These are phyloP conservation scores for Trichomycterus rosablanca DNA, from an alignment of 2,113 vertebrate species.

Conservation along the genomic window DNA sequence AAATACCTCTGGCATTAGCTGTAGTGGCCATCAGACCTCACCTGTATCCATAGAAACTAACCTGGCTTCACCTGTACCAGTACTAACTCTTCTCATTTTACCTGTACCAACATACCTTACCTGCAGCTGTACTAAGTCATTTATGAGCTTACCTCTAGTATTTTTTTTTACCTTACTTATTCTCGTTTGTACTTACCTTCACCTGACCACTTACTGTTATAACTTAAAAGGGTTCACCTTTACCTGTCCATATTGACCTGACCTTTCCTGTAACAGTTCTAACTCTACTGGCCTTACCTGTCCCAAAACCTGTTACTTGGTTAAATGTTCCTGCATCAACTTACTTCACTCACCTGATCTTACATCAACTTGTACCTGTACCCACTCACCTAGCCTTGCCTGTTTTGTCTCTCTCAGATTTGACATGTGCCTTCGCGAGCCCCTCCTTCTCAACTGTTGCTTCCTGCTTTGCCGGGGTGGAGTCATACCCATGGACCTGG, in stretches of 20 bases:
- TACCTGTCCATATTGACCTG: too few species aligned
- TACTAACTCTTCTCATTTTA: too few species aligned
- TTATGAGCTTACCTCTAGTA: not conserved
- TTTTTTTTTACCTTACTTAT: not conserved
- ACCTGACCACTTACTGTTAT: not conserved
- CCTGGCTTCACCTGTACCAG: not conserved
- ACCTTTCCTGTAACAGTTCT: not conserved
- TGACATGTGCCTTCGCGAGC: constrained; percentile 79
- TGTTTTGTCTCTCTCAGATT: constrained; percentile 61
- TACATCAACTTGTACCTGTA: not conserved
- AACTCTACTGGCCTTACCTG: not conserved
- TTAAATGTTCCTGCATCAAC: too few species aligned
- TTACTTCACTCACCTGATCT: too few species aligned
- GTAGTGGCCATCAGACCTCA: too few species aligned
- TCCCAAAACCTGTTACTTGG: too few species aligned
- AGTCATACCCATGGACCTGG: constrained; percentile 77
- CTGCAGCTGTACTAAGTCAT: not conserved
- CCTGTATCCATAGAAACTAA: too few species aligned
- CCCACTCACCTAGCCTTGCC: not conserved
- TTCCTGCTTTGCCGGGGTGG: constrained; percentile 82
- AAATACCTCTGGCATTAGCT: too few species aligned
- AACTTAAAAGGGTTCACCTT: too few species aligned
- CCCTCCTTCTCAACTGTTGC: constrained; percentile 83
- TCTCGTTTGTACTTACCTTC: not conserved
- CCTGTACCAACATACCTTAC: not conserved